These are phyloP conservation scores for Paratrypauchen microcephalus DNA, from an alignment of 2,797 vertebrate genomes.

Conservation along the genomic window DNA sequence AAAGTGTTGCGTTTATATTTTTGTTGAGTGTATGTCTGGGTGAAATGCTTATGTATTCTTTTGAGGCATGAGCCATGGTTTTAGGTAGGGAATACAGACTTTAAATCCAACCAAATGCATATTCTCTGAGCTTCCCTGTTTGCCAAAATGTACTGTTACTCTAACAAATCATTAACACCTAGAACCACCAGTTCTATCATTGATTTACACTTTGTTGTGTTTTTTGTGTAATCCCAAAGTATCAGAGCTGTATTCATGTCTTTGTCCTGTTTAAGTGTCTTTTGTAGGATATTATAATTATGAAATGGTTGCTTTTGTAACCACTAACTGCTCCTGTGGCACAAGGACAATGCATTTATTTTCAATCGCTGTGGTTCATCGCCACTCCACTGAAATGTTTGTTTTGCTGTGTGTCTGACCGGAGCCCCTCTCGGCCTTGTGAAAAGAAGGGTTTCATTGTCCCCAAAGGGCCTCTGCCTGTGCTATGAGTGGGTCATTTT, in stretches of 20 bases:
- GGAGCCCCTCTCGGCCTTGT: slow-evolving; percentile 20
- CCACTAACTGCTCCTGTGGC: slow-evolving; percentile 22
- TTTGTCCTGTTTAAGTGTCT: slow-evolving; percentile 12
- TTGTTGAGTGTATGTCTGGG: too few species aligned
- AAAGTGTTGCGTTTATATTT: too few species aligned
- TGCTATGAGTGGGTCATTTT: slow-evolving; percentile 29
- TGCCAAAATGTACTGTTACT: too few species aligned
- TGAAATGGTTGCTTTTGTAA: slow-evolving; percentile 10
- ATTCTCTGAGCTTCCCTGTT: too few species aligned
- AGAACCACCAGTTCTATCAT: not conserved
- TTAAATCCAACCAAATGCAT: too few species aligned
- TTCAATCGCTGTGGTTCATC: not conserved
- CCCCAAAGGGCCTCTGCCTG: slow-evolving; percentile 34
- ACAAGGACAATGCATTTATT: slow-evolving; percentile 17
- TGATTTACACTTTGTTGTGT: not conserved
- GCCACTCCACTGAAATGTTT: slow-evolving; percentile 6
- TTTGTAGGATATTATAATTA: slow-evolving; percentile 9
- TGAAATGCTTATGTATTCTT: too few species aligned
- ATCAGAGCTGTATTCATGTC: not conserved
- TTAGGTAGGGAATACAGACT: too few species aligned
- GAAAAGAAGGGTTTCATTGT: slow-evolving; percentile 42
- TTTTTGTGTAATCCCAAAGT: too few species aligned
- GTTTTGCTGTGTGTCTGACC: slow-evolving; percentile 20
- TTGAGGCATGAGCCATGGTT: too few species aligned
- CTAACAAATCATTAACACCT: not conserved